Percentiles rank a stretch among this genome's conserved stretches.
These are phyloP conservation scores for Gordius sp. DNA, from an alignment of 2,888 invertebrate genomes.

Conservation along the genomic window DNA sequence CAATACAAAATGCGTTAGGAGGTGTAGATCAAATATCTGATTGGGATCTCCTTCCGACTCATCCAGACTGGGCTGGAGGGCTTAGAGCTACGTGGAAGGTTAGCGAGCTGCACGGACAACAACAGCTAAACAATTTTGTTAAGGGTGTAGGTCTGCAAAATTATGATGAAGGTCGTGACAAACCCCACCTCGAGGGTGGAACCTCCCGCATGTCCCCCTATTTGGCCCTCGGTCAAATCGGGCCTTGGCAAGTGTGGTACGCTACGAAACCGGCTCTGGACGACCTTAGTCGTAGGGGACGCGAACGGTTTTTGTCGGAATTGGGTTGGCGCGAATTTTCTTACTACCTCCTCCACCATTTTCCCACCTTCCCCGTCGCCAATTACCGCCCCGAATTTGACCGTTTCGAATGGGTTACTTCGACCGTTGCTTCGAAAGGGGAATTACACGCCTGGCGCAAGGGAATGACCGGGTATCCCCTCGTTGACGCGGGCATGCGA, in stretches of 20 bases:
- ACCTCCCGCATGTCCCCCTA: not conserved
- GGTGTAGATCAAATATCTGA: too few relatives aligned
- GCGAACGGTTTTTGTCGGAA: constrained; percentile 1
- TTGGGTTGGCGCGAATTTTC: constrained; percentile 19
- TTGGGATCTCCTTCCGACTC: not conserved
- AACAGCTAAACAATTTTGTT: not conserved
- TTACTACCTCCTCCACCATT: constrained; percentile 15
- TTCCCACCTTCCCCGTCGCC: constrained; percentile 5
- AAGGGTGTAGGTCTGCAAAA: not conserved
- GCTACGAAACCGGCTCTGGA: not conserved
- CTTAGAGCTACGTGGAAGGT: constrained; percentile 5
- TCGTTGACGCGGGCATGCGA: constrained; percentile 30
- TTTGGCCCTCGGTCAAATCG: not conserved
- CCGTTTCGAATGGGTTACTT: not conserved
- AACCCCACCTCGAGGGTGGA: not conserved
- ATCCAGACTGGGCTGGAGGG: constrained; percentile 10
- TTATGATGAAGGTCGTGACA: not conserved
- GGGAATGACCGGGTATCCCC: constrained; percentile 29
- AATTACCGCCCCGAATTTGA: constrained; percentile 10
- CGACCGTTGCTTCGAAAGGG: not conserved
- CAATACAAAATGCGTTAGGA: too few relatives aligned
- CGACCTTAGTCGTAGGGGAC: not conserved
- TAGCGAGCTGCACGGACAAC: not conserved
- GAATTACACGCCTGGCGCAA: constrained; percentile 21
- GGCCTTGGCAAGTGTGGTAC: constrained; percentile 7